phyloP scores from a whole-genome alignment of 2,888 invertebrate species.

The Tineola bisselliella region DNA sequence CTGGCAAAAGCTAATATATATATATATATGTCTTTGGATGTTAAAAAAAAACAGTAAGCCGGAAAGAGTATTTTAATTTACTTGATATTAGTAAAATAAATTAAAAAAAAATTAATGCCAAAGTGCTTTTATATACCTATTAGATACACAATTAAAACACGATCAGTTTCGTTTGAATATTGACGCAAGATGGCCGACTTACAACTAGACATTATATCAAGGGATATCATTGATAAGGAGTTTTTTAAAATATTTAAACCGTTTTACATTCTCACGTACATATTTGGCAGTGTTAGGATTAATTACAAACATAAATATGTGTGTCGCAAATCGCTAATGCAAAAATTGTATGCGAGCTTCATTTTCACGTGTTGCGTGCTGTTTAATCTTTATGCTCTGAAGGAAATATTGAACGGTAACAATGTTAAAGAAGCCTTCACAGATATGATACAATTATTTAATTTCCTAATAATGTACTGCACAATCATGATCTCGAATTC shows the following conservation, averaged over 20 bases:
- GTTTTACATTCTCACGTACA: neutral
- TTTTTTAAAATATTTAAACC: slow-evolving; percentile 9
- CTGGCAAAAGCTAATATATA: too few relatives aligned
- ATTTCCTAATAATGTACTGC: neutral
- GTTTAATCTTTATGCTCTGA: too few relatives aligned
- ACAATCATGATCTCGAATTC: neutral
- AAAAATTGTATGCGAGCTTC: neutral
- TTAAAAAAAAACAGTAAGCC: too few relatives aligned
- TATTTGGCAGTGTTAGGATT: neutral
- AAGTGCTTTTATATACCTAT: too few relatives aligned
- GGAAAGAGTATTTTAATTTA: too few relatives aligned
- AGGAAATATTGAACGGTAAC: neutral
- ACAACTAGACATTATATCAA: neutral
- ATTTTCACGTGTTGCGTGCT: too few relatives aligned
- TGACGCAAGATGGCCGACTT: neutral
- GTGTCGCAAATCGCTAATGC: neutral
- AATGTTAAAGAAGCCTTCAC: neutral
- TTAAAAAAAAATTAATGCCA: too few relatives aligned
- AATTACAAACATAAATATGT: slow-evolving; percentile 2
- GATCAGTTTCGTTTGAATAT: too few relatives aligned
- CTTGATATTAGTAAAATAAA: too few relatives aligned
- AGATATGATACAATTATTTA: neutral
- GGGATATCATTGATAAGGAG: slow-evolving; percentile 1
- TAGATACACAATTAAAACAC: too few relatives aligned
- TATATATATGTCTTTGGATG: too few relatives aligned